Base-by-base conservation (phyloP, 1,140 invertebrate genomes). In the Colletes gigas region DNA sequence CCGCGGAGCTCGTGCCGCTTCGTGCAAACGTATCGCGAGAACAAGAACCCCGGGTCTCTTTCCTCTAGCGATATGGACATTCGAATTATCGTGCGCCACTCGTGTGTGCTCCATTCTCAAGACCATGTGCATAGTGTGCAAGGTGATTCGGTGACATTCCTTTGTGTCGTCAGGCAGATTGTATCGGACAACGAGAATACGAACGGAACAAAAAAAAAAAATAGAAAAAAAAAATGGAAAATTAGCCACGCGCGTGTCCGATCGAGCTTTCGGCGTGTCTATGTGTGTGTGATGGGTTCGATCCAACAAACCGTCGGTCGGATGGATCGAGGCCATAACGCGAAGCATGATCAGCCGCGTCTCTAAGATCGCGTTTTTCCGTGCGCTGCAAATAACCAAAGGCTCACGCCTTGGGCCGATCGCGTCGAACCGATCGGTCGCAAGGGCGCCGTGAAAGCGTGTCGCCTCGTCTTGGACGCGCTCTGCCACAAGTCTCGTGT, bases 51-150 rank as follows among this genome's bases (percentile, higher is more conserved):
- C 2, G 8, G 41, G 41, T 67, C 77, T 57, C 65, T 57, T 73
- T 66, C 62, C 12, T 80, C 68, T 62, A 17, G 14, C 54, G 68
- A 50, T 30, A 30, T 7, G 50, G 75, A 17, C 52, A 80, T 57
- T 50, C 39, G 60, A 55, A 75, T 65, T 63, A 74, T 74, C 39
- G 60, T 81, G 80, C 78, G 66, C 54, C 54, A 78, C 41, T 74
- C 60, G 44, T 60, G 72, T 68, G 82, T 52, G 69, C 21, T 75
- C 44, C 62, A 74, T 80, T 80, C 73, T 55, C 74, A 84, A 84
- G 69, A 84, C 78, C 55, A 82, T 85, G 87, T 89, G 85, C 89
- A 82, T 82, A 87, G 6, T 86, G 87, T 90, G 73, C 84, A 83
- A 30, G 79, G 63, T 85, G 82, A 80, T 81, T 79, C 78, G 66